These are phyloP conservation scores for Drosophila littoralis DNA, from an alignment of 1,140 invertebrate species.

Conservation along the genomic window DNA sequence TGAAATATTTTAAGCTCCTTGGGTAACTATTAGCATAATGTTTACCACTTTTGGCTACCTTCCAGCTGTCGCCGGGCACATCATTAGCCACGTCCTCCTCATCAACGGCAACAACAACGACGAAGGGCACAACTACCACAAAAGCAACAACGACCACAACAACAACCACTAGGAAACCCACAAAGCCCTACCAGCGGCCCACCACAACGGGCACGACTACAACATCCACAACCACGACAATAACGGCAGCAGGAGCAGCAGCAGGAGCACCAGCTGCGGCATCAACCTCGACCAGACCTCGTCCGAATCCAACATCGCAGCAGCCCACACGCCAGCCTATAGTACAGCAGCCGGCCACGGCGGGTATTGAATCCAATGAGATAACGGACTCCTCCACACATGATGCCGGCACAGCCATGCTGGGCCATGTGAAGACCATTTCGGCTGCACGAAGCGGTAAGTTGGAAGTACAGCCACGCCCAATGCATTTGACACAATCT, in stretches of 20 bases:
- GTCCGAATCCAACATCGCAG: slow-evolving; percentile 41
- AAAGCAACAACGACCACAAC: slow-evolving; percentile 56
- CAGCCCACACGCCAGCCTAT: slow-evolving; percentile 62
- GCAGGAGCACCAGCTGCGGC: slow-evolving; percentile 27
- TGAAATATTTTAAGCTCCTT: slow-evolving; percentile 54
- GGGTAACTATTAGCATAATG: slow-evolving; percentile 76
- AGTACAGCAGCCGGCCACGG: slow-evolving; percentile 37
- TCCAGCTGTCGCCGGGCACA: slow-evolving; percentile 75
- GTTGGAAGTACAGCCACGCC: slow-evolving; percentile 31
- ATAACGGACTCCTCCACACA: slow-evolving; percentile 75
- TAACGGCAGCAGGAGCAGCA: slow-evolving; percentile 14
- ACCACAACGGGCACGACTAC: slow-evolving; percentile 44
- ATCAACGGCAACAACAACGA: slow-evolving; percentile 37
- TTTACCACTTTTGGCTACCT: slow-evolving; percentile 78
- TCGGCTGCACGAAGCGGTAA: slow-evolving; percentile 82
- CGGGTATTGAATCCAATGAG: slow-evolving; percentile 80
- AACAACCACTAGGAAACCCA: slow-evolving; percentile 54
- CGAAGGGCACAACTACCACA: slow-evolving; percentile 42
- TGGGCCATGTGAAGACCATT: slow-evolving; percentile 78
- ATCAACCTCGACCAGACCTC: slow-evolving; percentile 28
- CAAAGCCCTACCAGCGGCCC: slow-evolving; percentile 61
- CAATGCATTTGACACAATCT: slow-evolving; percentile 52
- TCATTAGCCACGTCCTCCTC: slow-evolving; percentile 74
- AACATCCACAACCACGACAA: slow-evolving; percentile 29
- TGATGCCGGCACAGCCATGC: slow-evolving; percentile 31